phyloP scores from a whole-genome alignment of 1,140 invertebrate genomes.

The Drosophila pruinosa region DNA sequence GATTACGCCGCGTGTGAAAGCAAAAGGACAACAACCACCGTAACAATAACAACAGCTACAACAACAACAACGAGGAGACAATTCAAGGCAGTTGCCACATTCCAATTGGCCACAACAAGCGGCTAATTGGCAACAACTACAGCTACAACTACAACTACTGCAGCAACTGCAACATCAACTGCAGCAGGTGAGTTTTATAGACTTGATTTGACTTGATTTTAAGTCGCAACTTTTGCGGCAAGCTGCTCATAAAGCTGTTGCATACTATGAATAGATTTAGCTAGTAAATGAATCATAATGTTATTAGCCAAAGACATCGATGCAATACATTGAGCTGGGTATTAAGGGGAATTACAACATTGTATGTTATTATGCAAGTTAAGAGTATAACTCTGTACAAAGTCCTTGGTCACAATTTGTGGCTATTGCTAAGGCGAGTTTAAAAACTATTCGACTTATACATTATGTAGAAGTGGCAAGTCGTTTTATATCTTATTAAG shows the following conservation, averaged over 20 bases:
- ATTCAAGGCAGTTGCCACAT: conserved; percentile 51
- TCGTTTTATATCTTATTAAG: too few relatives aligned
- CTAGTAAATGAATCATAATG: background rate
- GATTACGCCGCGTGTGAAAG: conserved; percentile 43
- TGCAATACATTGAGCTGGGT: too few relatives aligned
- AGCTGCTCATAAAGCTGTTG: background rate
- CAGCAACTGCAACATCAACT: background rate
- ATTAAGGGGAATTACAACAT: background rate
- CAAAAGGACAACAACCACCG: conserved; percentile 51
- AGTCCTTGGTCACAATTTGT: too few relatives aligned
- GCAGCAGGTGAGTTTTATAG: conserved; percentile 52
- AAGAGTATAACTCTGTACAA: background rate
- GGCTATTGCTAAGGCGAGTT: too few relatives aligned
- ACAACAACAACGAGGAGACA: conserved; percentile 7
- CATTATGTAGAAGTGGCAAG: too few relatives aligned
- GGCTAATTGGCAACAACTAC: conserved; percentile 52
- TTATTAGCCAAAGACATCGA: background rate
- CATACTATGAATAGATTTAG: conserved; percentile 6
- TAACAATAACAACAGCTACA: background rate
- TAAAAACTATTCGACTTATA: too few relatives aligned
- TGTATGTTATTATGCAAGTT: background rate
- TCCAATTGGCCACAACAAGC: conserved; percentile 51
- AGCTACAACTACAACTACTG: background rate
- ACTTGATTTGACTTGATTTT: conserved; percentile 13
- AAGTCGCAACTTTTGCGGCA: background rate